Percentiles rank a stretch among this genome's conserved stretches.
These are phyloP conservation scores for Clistopyga incitator DNA, from an alignment of 2,888 invertebrate species.

Conservation along the genomic window DNA sequence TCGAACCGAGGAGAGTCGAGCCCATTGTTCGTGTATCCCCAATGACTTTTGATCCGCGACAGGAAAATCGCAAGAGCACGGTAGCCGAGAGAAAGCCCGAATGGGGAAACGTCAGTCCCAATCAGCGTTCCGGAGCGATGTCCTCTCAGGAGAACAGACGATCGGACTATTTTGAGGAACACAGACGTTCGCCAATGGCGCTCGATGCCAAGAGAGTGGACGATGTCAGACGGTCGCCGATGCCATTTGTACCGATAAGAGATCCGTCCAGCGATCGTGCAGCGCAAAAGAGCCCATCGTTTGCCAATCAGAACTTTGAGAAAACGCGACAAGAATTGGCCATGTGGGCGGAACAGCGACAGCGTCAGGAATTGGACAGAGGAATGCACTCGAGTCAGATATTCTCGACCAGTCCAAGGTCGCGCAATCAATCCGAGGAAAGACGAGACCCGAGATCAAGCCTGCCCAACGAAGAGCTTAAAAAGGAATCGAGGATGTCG, in stretches of 20 bases:
- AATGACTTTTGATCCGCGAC: conserved; percentile 79
- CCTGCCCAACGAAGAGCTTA: conserved; percentile 69
- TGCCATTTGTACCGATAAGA: conserved; percentile 81
- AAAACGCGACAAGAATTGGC: conserved; percentile 82
- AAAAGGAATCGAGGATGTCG: conserved; percentile 78
- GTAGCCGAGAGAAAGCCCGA: conserved; percentile 78
- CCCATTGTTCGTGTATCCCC: conserved; percentile 78
- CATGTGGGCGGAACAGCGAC: conserved; percentile 82
- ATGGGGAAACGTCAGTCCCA: conserved; percentile 80
- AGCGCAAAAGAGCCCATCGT: conserved; percentile 80
- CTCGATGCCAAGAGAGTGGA: conserved; percentile 80
- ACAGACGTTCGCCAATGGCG: conserved; percentile 81
- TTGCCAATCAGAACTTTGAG: conserved; percentile 81
- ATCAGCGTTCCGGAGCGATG: conserved; percentile 75
- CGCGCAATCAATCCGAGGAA: conserved; percentile 81
- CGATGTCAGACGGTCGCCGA: conserved; percentile 81
- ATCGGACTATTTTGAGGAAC: conserved; percentile 83
- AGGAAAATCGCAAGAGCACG: conserved; percentile 77
- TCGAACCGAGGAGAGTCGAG: conserved; percentile 79
- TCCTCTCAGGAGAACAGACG: conserved; percentile 80
- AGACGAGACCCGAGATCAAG: conserved; percentile 72
- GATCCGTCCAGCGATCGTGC: conserved; percentile 79
- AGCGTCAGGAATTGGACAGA: conserved; percentile 81
- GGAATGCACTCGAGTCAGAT: conserved; percentile 75
- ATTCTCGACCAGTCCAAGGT: conserved; percentile 80